Percentiles rank a stretch among this genome's conserved stretches.
Evolutionary conservation across 2,888 invertebrate genomes (phyloP).

Genomic region (Ochropacha duplaris): DNA sequence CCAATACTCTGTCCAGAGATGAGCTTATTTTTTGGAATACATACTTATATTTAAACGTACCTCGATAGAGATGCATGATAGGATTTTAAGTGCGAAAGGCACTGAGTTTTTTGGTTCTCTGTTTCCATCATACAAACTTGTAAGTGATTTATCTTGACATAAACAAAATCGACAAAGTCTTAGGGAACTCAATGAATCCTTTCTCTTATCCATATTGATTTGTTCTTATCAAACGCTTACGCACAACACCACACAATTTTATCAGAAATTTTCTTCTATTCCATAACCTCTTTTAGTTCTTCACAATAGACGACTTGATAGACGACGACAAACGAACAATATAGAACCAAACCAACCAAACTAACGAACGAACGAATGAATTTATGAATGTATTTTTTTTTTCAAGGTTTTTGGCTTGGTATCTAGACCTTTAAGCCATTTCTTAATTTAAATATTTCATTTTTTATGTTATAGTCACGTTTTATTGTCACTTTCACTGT

Average conservation of each 20-base stretch:
- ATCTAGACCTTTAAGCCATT: too few species aligned
- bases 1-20: background rate
- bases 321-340: conserved; percentile 10
- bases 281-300: conserved; percentile 64
- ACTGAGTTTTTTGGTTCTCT: conserved; percentile 83
- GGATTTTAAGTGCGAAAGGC: conserved; percentile 88
- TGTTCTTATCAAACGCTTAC: conserved; percentile 13
- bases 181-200: conserved; percentile 83
- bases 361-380: background rate
- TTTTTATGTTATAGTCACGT: too few species aligned
- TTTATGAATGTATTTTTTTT: conserved; percentile 10
- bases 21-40: too few species aligned
- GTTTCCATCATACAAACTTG: conserved; percentile 85
- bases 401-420: too few species aligned
- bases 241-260: conserved; percentile 25
- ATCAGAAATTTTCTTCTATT: conserved; percentile 33
- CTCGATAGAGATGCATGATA: conserved; percentile 90
- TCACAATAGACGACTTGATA: conserved; percentile 29
- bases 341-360: too few species aligned
- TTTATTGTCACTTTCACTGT: too few species aligned
- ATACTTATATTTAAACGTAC: conserved; percentile 62
- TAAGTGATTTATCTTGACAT: conserved; percentile 83
- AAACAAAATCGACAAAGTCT: conserved; percentile 90
- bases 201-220: conserved; percentile 83
- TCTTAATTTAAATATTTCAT: too few species aligned